A percentile compares a stretch with the other conserved stretches of the same genome.
These are phyloP conservation scores for Scaptomyza reducta DNA, from an alignment of 2,888 invertebrate genomes.

Conservation along the genomic window DNA sequence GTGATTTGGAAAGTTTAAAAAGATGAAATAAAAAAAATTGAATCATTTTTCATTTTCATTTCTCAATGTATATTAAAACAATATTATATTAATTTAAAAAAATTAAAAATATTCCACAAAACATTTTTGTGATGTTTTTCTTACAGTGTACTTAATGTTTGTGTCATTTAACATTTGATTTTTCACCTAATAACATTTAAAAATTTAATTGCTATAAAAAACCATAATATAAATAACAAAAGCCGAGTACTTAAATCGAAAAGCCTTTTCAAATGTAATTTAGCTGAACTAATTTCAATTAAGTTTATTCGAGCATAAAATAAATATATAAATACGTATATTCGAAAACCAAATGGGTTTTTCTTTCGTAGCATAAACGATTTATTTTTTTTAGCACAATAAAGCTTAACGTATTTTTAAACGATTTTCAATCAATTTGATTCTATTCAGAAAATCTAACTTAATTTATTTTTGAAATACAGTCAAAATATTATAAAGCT, in stretches of 20 bases:
- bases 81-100: no score
- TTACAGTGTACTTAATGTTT: neutral
- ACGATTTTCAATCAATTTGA: neutral
- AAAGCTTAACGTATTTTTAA: neutral
- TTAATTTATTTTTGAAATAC: neutral
- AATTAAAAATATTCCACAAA: no score
- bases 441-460: neutral
- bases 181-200: neutral
- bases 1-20: no score
- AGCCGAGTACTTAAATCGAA: neutral
- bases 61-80: no score
- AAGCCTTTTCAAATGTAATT: neutral
- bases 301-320: neutral
- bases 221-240: neutral
- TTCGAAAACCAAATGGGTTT: neutral
- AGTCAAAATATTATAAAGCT: neutral
- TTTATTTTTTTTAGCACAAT: neutral
- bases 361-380: neutral
- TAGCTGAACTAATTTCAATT: neutral
- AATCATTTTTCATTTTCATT: no score
- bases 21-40: neutral
- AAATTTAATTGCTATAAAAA: neutral
- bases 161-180: neutral
- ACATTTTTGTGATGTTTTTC: no score
- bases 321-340: no score